A percentile compares a stretch with the other conserved stretches of the same genome.
Conservation (phyloP, 2,888 invertebrate genomes). For the Hydropsyche betteni region DNA sequence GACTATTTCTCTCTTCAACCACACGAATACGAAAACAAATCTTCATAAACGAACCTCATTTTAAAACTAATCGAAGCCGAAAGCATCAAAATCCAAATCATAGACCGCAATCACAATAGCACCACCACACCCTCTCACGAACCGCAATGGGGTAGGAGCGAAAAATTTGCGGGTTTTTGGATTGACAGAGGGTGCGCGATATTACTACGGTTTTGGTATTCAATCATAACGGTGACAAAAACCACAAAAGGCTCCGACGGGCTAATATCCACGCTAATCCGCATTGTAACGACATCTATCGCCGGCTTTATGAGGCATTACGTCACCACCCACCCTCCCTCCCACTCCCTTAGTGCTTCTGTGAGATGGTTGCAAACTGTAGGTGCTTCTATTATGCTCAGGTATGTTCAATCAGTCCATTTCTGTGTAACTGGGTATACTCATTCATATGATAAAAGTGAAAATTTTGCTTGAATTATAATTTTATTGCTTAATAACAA, state of each 20-base stretch:
- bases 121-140: background rate
- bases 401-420: background rate
- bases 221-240: constrained; percentile 52
- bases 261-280: constrained; percentile 52
- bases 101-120: too few relatives aligned
- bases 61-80: too few relatives aligned
- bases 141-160: constrained; percentile 18
- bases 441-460: too few relatives aligned
- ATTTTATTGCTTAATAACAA: too few relatives aligned
- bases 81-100: too few relatives aligned
- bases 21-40: background rate
- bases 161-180: constrained; percentile 23
- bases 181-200: constrained; percentile 36
- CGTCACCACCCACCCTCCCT: constrained; percentile 43
- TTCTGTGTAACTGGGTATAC: too few relatives aligned
- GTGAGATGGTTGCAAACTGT: background rate
- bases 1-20: constrained; percentile 6
- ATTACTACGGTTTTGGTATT: constrained; percentile 48
- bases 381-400: background rate
- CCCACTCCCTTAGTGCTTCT: constrained; percentile 15
- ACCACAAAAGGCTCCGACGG: constrained; percentile 47
- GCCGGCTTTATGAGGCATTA: constrained; percentile 51
- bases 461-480: too few relatives aligned
- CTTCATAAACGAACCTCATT: background rate
- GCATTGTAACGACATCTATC: constrained; percentile 52